Base-by-base conservation (phyloP, 1,140 invertebrate genomes). In the Drosophila bipectinata region DNA sequence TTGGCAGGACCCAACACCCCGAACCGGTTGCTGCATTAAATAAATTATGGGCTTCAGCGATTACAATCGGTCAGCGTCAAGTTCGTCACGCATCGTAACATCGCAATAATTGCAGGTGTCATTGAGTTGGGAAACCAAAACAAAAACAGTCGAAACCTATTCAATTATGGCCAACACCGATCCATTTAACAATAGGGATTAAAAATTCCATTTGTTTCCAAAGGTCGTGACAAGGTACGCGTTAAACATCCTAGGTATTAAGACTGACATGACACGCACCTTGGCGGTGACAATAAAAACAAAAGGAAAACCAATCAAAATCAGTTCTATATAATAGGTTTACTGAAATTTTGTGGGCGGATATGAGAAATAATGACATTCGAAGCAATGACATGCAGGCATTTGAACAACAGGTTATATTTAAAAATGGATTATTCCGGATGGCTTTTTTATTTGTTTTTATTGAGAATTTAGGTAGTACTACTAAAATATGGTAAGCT, bases 121-220 rank as follows among this genome's bases (percentile, higher is more conserved):
- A 45, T 47, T 44, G 34, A 24, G 48, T 55, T 34, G 59, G 52
- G 26, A 15, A 45, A 54, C 15, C 15, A 68, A 76, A 85, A 80
- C 63, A 85, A 66, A 74, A 45, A 28, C 72, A 53, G 26, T 49
- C 56, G 10, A 51, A 30, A 28, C 18, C 77, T 52, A 52, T 69
- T 77, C 72, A 74, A 85, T 84, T 80, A 80, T 44, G 47, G 41
- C 41, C 41, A 28, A 28, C 30, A 54, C 28, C 54, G 24, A 9
- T 10, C 34, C 34, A 4, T 10, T 10, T 49, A 45, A 14, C 51
- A 47, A 6, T 15, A 53, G 1, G 48, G 30, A 85, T 85, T 81
- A 71, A 85, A 85, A 81, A 84, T 85, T 80, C 77, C 34, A 77
- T 83, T 83, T 72, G 21, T 30, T 10, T 62, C 18, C 39, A 10